Base-by-base conservation (phyloP, 1,140 invertebrate genomes). In the Pemphigus obesinymphae region DNA sequence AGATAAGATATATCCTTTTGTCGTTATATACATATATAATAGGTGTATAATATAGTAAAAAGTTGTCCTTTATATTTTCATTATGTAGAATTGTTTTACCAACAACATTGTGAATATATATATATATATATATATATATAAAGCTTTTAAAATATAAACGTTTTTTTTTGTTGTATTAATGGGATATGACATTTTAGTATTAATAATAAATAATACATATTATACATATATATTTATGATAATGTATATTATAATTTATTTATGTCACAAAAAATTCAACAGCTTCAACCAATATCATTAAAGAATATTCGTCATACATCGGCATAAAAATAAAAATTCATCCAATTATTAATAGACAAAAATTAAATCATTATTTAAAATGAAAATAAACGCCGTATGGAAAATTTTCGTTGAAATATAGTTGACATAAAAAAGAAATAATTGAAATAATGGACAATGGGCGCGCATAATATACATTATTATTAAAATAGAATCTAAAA, bases 101-200 rank as follows among this genome's bases (percentile, higher is more conserved):
- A 43, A 70, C 23, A 26, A 58, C n/a, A 23, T 13, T 37, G 34
- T 40, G 63, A 70, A 70, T 40, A 70, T 17, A 66, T n/a, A n/a
- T n/a, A n/a, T n/a, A n/a, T n/a, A n/a, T n/a, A n/a, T n/a, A n/a
- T n/a, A n/a, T n/a, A 40, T 45, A 45, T 68, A 40, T 37, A 70
- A 70, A 70, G 66, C 66, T 70, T 34, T 70, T 70, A 70, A 68
- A 70, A 70, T 70, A 70, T 43, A 70, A 70, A 23, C n/a, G 31
- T 45, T 70, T 70, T 40, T 68, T 26, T 43, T 43, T 13, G 13
- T n/a, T 40, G 37, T 43, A 26, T 70, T 70, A 70, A 70, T 43
- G 37, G n/a, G 37, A 70, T 43, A 70, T 43, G 66, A 70, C 37
- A 43, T 70, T 70, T 70, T 43, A 43, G 66, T 70, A 43, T 43